These are phyloP conservation scores for Exocentrus adspersus DNA, from an alignment of 2,888 invertebrate species.

Conservation along the genomic window DNA sequence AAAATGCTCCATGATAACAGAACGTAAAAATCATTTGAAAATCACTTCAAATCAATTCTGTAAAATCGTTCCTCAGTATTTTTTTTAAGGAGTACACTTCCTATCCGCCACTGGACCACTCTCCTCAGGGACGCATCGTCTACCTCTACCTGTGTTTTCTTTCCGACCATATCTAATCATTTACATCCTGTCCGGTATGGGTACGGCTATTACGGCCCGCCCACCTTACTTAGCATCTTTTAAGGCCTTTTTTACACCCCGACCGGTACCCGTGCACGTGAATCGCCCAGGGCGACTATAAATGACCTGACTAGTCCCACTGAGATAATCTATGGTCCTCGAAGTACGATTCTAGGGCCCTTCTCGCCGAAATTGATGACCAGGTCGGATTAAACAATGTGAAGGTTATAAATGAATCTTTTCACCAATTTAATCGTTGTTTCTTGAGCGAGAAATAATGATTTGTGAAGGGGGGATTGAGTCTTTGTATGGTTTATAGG, in stretches of 20 bases:
- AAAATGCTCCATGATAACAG: no score
- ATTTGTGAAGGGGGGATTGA: conserved; percentile 23
- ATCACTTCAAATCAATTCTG: no score
- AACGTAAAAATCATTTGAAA: no score
- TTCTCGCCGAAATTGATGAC: conserved; percentile 36
- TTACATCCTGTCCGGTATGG: conserved; percentile 58
- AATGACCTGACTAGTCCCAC: conserved; percentile 48
- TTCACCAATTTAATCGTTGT: conserved; percentile 35
- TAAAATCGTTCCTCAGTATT: not conserved
- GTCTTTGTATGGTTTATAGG: conserved; percentile 16
- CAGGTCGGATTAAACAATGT: conserved; percentile 33
- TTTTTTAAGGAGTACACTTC: not conserved
- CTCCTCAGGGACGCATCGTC: conserved; percentile 17
- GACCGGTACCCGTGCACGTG: conserved; percentile 60
- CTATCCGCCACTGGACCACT: not conserved
- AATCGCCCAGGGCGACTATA: conserved; percentile 58
- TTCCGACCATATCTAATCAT: conserved; percentile 58
- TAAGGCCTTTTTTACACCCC: conserved; percentile 57
- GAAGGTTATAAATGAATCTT: conserved; percentile 38
- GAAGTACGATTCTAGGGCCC: conserved; percentile 26
- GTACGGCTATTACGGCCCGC: conserved; percentile 46
- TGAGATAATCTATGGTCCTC: conserved; percentile 39
- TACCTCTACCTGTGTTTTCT: conserved; percentile 48
- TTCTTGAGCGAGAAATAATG: conserved; percentile 27
- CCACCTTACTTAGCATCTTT: conserved; percentile 57